Percentiles rank a stretch among this genome's conserved stretches.
Conservation (phyloP, 2,113 vertebrate species). For the Limnothrissa miodon region DNA sequence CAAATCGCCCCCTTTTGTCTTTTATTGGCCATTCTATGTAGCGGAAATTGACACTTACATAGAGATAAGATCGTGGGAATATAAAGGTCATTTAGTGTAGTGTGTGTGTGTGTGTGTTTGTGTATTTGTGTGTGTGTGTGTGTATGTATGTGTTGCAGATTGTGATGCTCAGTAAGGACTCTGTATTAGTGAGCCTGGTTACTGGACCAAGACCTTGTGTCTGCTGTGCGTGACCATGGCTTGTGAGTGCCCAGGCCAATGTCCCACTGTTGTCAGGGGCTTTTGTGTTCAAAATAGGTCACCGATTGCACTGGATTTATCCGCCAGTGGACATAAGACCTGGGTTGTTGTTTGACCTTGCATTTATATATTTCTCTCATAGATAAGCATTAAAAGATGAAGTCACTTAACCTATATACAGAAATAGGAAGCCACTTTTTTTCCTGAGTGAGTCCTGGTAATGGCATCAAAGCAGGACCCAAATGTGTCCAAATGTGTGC, state of each 20-base stretch:
- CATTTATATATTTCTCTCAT: not conserved
- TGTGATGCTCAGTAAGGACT: not conserved
- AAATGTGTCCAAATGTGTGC: no score
- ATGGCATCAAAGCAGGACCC: not conserved
- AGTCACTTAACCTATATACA: not conserved
- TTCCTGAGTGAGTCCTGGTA: not conserved
- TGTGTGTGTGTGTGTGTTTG: not conserved
- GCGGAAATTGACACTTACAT: not conserved
- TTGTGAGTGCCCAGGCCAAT: not conserved
- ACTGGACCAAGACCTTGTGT: not conserved
- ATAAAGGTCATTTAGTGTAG: conserved; percentile 12
- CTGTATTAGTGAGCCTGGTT: not conserved
- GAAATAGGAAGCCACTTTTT: not conserved
- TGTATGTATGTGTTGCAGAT: not conserved
- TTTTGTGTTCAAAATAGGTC: conserved; percentile 2
- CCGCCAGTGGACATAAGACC: not conserved
- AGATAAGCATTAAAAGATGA: not conserved
- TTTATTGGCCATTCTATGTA: not conserved
- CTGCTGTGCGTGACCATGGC: not conserved
- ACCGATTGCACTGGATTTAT: not conserved
- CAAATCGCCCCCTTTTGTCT: not conserved
- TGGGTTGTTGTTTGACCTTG: not conserved
- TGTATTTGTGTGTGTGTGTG: not conserved
- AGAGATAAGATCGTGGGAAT: not conserved
- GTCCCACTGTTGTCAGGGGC: not conserved